Evolutionary conservation across 2,888 invertebrate genomes (phyloP), one percentile per base, ranked within the genome.

Genomic region (Caenorhabditis sp.): DNA sequence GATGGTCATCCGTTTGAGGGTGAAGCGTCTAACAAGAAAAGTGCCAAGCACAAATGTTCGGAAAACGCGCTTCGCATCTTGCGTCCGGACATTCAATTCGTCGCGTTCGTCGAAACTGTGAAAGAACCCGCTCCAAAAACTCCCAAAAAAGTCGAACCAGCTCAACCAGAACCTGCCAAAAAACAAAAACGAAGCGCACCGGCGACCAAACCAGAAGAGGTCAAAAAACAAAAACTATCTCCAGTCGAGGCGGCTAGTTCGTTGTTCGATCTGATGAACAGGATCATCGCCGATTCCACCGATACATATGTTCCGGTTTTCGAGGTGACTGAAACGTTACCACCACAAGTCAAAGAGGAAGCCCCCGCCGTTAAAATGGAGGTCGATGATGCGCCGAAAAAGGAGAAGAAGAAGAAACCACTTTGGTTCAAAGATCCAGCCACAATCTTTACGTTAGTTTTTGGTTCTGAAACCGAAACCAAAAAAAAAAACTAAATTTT

Each of bases 31-130:
- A 72, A 68, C 64, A 79, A 79, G 54, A 79, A 79, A 50, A 58
- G 62, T 1, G 73, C 79, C 8, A 79, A 79, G 36, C 79, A 72
- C 14, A 72, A 72, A 37, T 72, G 72, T 23, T 66, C 79, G 0
- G 79, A 79, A 23, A 14, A 69, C 0, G 73, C 58, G 1, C 24
- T 79, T 24, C 60, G 61, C 1, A 49, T 57, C 6, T 73, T 79
- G n/a, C 73, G 77, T 50, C 77, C 79, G 14, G 79, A 79, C 43
- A 51, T 79, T 43, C 54, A 64, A 10, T 21, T 79, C 26, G 59
- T 59, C 19, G 72, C 79, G 10, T 75, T 60, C 26, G 75, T 72
- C 31, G 77, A 79, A 24, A 61, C 55, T 1, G 49, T 63, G n/a
- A 50, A 60, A 23, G 60, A 59, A 8, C 58, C 65, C n/a, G 62